Base-by-base conservation (phyloP, 2,888 invertebrate species). In the Perdita meconis region DNA sequence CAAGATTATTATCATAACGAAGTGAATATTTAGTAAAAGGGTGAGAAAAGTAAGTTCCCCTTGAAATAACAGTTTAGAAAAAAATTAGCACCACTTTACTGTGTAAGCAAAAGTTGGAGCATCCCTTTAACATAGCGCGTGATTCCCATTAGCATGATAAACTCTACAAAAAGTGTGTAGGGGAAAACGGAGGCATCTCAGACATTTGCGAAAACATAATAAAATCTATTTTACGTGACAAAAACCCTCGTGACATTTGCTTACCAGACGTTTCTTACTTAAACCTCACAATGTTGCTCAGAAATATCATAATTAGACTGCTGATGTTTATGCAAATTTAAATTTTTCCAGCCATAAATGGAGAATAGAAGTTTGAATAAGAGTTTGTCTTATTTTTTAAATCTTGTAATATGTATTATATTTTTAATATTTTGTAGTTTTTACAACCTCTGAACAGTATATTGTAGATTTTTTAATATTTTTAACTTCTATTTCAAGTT, bases 41-140 rank as follows among this genome's bases (percentile, higher is more conserved):
- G 40, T 67, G 10, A 53, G 59, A 40, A 67, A 60, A 65, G 69
- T 60, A 16, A 40, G 51, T 6, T 40, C 64, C 42, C 50, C 76
- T 64, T 76, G 34, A 22, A 78, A 78, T 79, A 86, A 87, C 84
- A 79, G 61, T 83, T 82, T 82, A 74, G 44, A 70, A 68, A 82
- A 79, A 86, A 87, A 86, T 87, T 84, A 86, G 51, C 53, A 61
- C 71, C 85, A 87, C 85, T 87, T 86, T 72, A 65, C 78, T 88
- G 68, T 65, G 68, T 68, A 87, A 88, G 83, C 81, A 87, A 55
- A 63, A 66, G 24, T 60, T 36, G 61, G n/a, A 40, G 55, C 12
- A 36, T 64, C 67, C 60, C 60, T 47, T 19, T 6, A 26, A 44
- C 70, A 73, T 50, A 24, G 30, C 56, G 22, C 30, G 8, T 42